These are phyloP conservation scores for Mythimna lalbum DNA, from an alignment of 2,888 invertebrate species.

Conservation along the genomic window DNA sequence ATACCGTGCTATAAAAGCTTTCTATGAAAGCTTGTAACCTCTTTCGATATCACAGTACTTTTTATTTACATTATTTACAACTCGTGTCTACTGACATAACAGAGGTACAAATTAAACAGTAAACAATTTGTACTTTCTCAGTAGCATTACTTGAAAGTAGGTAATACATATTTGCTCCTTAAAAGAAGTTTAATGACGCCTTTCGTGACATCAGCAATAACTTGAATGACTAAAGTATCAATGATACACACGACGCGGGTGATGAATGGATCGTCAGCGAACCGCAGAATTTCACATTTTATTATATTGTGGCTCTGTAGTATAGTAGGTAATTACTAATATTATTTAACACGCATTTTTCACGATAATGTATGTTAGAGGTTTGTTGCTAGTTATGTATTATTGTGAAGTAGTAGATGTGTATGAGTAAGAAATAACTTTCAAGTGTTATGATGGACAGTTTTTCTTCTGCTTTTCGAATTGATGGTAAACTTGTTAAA, in stretches of 20 bases:
- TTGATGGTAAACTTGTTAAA: no score
- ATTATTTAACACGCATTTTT: conserved; percentile 18
- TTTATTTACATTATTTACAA: background rate
- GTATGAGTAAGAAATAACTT: no score
- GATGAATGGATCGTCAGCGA: conserved; percentile 34
- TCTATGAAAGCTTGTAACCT: no score
- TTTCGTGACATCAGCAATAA: conserved; percentile 39
- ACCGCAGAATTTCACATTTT: conserved; percentile 28
- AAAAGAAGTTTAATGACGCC: conserved; percentile 1
- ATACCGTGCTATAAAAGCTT: no score
- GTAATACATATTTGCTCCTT: background rate
- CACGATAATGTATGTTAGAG: background rate
- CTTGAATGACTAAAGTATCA: conserved; percentile 22
- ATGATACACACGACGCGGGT: conserved; percentile 17
- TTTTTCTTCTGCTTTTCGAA: no score
- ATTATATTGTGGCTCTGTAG: conserved; percentile 5
- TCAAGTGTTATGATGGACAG: no score
- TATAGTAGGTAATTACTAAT: background rate
- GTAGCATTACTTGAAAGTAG: background rate
- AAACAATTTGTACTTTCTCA: conserved; percentile 23
- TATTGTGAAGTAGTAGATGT: background rate
- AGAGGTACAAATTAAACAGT: background rate
- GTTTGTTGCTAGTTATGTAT: background rate
- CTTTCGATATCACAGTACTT: no score
- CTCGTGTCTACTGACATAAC: background rate